Conservation (phyloP, 2,113 vertebrate genomes). For the Hyperopisus bebe region DNA sequence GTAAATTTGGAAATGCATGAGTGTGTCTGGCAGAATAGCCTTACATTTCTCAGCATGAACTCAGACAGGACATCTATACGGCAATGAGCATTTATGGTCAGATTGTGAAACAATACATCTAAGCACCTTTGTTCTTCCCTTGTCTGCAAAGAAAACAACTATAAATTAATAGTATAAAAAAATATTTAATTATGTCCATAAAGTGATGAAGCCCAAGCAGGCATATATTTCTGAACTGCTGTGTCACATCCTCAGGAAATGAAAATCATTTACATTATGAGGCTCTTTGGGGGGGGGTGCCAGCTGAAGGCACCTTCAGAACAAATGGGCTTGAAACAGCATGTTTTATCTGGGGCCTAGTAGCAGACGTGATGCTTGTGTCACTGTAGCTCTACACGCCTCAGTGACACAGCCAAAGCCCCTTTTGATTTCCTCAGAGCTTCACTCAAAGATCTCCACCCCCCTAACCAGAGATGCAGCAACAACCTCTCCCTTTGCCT, state of each 20-base stretch:
- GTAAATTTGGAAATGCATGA: neutral
- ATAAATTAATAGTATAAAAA: neutral
- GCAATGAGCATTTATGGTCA: neutral
- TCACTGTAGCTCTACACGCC: neutral
- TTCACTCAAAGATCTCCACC: neutral
- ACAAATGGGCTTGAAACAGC: neutral
- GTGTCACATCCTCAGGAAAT: neutral
- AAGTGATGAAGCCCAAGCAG: neutral
- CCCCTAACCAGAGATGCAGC: conserved; percentile 7
- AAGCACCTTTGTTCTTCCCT: neutral
- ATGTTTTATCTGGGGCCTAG: neutral
- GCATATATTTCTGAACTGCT: neutral
- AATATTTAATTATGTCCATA: neutral
- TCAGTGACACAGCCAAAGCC: neutral
- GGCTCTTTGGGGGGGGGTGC: neutral
- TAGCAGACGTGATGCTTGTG: neutral
- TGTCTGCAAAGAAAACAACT: neutral
- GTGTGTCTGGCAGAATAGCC: neutral
- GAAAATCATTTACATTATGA: neutral
- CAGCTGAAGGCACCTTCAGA: neutral
- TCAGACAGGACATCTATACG: neutral
- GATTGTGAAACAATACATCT: neutral
- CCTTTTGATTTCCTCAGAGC: neutral
- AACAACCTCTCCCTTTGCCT: neutral
- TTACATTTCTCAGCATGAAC: neutral